Evolutionary conservation across 2,113 vertebrate genomes (phyloP), one percentile per base, ranked within the genome.

Genomic region (Syngnathus typhle): DNA sequence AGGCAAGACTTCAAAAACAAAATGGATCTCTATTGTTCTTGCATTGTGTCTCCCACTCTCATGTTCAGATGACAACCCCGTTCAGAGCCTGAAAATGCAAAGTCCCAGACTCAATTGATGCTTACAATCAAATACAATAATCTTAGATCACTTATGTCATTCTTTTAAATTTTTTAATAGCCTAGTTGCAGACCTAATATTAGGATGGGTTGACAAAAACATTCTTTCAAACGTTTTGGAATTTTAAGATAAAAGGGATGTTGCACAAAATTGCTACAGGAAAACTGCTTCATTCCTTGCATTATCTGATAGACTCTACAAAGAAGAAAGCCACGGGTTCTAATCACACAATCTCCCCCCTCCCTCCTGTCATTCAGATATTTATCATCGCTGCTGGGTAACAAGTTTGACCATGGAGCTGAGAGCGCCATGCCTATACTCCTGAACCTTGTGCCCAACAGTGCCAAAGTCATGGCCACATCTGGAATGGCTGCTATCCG

Each of bases 391-490:
- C 71, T 98, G 72, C 88, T 99, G 87, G 93, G 94, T 44, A 99
- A 94, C 89, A 98, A 95, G 82, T 99, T 98, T 90, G 96, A 99
- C 88, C 97, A 98, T 52, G 95, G 94, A 68, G 97, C 97, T 11
- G 97, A 99, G 92, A 94, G 92, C 80, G 89, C 97, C 79, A 99
- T 99, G 97, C 96, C 97, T 88, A 96, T 90, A 0, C 92, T 99
- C 82, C 96, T 99, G 85, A 99, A 98, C 89, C 93, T 99, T n/a
- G 96, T 99, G 85, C 95, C 97, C 6, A 99, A 99, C 84, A 98
- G 96, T 89, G 95, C 96, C 93, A 99, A 99, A 92, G 86, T 99
- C 80, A 99, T 99, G 93, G 95, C 97, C 81, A 98, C 96, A n/a
- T 99, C 97, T 9, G 96, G 97, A 52, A 82, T 95, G 73, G 97